These are phyloP conservation scores for Borostomias antarcticus DNA, from an alignment of 2,797 vertebrate species.

Conservation along the genomic window DNA sequence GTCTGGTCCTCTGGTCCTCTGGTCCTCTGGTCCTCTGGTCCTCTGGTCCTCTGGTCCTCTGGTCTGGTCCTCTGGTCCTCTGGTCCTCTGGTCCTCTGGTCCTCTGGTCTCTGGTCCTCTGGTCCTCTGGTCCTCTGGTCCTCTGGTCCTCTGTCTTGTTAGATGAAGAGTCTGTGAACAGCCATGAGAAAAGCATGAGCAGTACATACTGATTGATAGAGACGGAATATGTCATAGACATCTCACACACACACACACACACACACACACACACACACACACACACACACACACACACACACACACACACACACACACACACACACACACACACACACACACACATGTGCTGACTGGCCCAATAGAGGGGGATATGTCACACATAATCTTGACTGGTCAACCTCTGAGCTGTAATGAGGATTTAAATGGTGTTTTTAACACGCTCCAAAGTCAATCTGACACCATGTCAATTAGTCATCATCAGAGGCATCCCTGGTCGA, in stretches of 20 bases:
- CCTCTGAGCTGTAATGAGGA: conserved; percentile 48
- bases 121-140: no score
- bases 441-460: conserved; percentile 49
- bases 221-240: no score
- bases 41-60: no score
- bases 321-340: conserved; percentile 18
- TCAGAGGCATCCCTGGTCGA: conserved; percentile 22
- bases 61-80: no score
- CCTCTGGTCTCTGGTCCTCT: no score
- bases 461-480: conserved; percentile 61
- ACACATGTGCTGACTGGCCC: conserved; percentile 24
- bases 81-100: no score
- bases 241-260: conserved; percentile 3
- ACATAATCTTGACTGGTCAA: conserved; percentile 39
- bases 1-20: no score
- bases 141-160: no score
- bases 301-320: conserved; percentile 17
- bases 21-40: no score
- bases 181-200: neutral
- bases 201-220: neutral
- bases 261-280: conserved; percentile 13
- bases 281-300: conserved; percentile 18
- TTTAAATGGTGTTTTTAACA: conserved; percentile 55
- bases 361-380: conserved; percentile 27
- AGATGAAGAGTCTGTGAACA: neutral